These are phyloP conservation scores for Aspidiotus destructor DNA, from an alignment of 2,888 invertebrate genomes.

Conservation along the genomic window DNA sequence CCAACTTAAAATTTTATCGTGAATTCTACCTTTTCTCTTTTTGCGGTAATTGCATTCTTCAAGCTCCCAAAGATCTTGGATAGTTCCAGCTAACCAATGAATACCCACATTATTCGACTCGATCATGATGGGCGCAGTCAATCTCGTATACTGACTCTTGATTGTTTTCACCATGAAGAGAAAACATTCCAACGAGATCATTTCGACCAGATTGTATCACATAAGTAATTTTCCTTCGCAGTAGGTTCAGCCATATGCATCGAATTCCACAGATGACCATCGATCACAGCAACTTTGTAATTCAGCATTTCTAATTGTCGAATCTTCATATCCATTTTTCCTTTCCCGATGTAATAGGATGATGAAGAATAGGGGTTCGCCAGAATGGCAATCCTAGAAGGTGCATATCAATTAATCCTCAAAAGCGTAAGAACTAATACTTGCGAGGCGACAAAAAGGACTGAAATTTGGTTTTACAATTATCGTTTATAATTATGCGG, in stretches of 20 bases:
- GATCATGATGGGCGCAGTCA: background rate
- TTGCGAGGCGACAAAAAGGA: too few relatives aligned
- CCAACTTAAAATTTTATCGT: too few relatives aligned
- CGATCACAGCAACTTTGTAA: conserved; percentile 50
- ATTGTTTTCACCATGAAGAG: too few relatives aligned
- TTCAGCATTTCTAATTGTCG: conserved; percentile 56
- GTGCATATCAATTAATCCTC: background rate
- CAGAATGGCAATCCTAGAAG: conserved; percentile 45
- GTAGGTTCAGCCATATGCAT: conserved; percentile 46
- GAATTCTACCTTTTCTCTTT: too few relatives aligned
- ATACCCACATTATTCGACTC: background rate
- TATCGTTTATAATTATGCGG: too few relatives aligned
- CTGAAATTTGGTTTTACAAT: too few relatives aligned
- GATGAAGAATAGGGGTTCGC: conserved; percentile 47
- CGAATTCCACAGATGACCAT: conserved; percentile 48
- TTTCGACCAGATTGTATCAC: conserved; percentile 33
- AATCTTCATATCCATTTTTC: conserved; percentile 46
- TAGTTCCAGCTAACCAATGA: background rate
- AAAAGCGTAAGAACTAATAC: background rate
- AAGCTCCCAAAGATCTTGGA: too few relatives aligned
- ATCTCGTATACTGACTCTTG: too few relatives aligned
- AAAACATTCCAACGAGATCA: background rate
- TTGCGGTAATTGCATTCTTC: too few relatives aligned
- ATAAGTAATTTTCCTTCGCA: conserved; percentile 41
- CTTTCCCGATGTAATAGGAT: conserved; percentile 40